phyloP scores from a whole-genome alignment of 53 echinoderm and acorn worm genomes.

The Zoroaster sp. region DNA sequence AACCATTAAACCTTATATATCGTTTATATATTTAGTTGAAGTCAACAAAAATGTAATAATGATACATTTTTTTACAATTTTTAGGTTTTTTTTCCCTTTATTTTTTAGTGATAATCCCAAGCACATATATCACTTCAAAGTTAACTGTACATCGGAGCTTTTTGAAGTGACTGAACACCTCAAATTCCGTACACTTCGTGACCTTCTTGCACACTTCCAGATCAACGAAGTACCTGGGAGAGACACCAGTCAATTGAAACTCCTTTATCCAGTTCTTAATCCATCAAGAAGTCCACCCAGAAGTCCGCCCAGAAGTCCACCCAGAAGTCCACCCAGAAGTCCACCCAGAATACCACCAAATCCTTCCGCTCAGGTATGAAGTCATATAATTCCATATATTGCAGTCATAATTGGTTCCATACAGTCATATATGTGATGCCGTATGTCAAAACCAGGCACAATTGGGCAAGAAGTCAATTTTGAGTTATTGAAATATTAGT shows the following conservation, averaged over 20 bases:
- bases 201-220: conserved; percentile 51
- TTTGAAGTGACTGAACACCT: conserved; percentile 62
- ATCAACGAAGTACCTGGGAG: conserved; percentile 65
- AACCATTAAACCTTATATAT: too few relatives aligned
- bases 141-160: conserved; percentile 8
- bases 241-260: conserved; percentile 26
- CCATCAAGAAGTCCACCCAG: neutral
- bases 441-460: too few relatives aligned
- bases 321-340: neutral
- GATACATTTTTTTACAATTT: too few relatives aligned
- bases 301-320: neutral
- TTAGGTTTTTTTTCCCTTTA: neutral
- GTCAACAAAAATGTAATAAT: too few relatives aligned
- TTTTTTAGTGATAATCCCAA: conserved; percentile 50
- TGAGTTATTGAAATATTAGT: too few relatives aligned
- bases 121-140: conserved; percentile 81
- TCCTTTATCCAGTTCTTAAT: conserved; percentile 25
- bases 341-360: neutral
- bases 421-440: too few relatives aligned
- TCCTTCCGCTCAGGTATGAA: neutral
- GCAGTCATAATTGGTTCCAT: too few relatives aligned
- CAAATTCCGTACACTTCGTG: conserved; percentile 33
- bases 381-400: too few relatives aligned
- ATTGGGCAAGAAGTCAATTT: too few relatives aligned
- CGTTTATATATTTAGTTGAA: too few relatives aligned